These are phyloP conservation scores for Rousettus leschenaultii DNA, from an alignment of 2,113 vertebrate genomes.

Conservation along the genomic window DNA sequence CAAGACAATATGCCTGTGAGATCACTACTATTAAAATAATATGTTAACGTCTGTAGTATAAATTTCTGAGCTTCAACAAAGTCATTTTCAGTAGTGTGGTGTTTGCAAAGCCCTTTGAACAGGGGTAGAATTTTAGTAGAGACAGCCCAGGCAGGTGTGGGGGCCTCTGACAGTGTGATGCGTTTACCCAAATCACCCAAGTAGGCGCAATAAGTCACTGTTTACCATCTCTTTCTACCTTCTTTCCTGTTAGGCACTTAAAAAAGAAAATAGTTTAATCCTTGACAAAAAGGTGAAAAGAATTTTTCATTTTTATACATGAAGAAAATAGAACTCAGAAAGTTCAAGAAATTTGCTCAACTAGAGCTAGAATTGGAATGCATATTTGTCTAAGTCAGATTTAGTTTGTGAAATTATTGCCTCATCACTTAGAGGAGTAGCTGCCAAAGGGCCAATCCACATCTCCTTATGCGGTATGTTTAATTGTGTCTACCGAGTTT, in stretches of 20 bases:
- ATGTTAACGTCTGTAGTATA: not conserved
- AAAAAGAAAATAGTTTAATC: not conserved
- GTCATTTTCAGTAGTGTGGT: not conserved
- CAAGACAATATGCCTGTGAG: not conserved
- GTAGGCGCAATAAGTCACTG: not conserved
- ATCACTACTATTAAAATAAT: not conserved
- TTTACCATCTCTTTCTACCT: not conserved
- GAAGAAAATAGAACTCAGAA: not conserved
- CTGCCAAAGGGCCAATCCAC: not conserved
- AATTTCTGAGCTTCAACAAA: not conserved
- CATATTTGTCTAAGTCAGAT: constrained; percentile 1
- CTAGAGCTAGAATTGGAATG: not conserved
- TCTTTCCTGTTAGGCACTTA: not conserved
- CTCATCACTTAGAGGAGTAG: not conserved
- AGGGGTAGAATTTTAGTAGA: not conserved
- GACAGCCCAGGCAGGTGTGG: not conserved
- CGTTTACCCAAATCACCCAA: not conserved
- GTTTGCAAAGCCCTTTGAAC: not conserved
- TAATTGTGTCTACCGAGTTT: not conserved
- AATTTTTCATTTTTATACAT: not conserved
- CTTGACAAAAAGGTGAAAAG: not conserved
- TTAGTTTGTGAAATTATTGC: not conserved
- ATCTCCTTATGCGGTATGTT: not conserved
- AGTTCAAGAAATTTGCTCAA: not conserved
- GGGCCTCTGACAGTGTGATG: not conserved